These are phyloP conservation scores for Xanthorhoe spadicearia DNA, from an alignment of 2,888 invertebrate genomes.

Conservation along the genomic window DNA sequence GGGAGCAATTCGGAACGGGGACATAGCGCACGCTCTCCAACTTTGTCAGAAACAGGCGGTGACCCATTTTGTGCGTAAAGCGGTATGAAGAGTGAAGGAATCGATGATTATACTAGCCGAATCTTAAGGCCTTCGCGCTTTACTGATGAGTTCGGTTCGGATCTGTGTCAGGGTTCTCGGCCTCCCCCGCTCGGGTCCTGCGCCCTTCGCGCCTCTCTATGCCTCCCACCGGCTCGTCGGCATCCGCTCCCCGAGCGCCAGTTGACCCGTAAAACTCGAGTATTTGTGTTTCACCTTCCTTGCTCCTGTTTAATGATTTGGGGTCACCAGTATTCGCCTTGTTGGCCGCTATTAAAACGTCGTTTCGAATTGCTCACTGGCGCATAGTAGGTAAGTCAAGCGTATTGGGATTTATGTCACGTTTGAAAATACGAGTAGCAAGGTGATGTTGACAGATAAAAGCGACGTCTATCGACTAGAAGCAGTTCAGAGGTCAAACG, in stretches of 20 bases:
- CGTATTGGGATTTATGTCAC: constrained; percentile 27
- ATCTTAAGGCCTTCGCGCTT: constrained; percentile 77
- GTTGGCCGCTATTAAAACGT: constrained; percentile 40
- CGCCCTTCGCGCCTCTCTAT: constrained; percentile 64
- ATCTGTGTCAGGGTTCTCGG: constrained; percentile 83
- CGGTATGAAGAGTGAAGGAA: constrained; percentile 72
- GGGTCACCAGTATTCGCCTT: constrained; percentile 54
- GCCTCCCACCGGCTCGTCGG: constrained; percentile 59
- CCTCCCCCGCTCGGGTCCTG: constrained; percentile 67
- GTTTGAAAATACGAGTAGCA: constrained; percentile 31
- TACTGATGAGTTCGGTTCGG: constrained; percentile 77
- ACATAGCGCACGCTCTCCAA: constrained; percentile 68
- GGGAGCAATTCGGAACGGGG: constrained; percentile 77
- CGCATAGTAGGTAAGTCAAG: constrained; percentile 26
- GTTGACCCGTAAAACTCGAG: constrained; percentile 78
- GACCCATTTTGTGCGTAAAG: constrained; percentile 80
- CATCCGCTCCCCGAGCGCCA: constrained; percentile 55
- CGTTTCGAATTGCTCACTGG: constrained; percentile 34
- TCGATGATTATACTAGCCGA: constrained; percentile 79
- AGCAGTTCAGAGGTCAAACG: constrained; percentile 15
- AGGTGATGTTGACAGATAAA: constrained; percentile 35
- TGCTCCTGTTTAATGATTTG: constrained; percentile 67
- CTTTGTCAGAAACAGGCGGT: constrained; percentile 63
- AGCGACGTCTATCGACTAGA: constrained; percentile 16
- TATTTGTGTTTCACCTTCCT: constrained; percentile 72